phyloP scores from a whole-genome alignment of 2,888 invertebrate species.

The Heliconius ethilla region DNA sequence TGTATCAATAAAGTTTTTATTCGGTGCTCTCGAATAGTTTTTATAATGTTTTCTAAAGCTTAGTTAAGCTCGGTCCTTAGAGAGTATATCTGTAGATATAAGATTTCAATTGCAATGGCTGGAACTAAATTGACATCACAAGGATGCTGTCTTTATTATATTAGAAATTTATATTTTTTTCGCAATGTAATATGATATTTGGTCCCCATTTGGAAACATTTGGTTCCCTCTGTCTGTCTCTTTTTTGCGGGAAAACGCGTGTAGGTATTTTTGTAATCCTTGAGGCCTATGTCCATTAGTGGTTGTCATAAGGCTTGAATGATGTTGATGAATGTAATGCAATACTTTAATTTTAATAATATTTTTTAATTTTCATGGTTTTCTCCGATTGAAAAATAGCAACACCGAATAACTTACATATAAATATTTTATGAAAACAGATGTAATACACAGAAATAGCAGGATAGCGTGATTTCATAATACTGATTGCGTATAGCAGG shows the following conservation, averaged over 20 bases:
- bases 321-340: not conserved
- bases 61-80: conserved; percentile 28
- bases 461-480: no score
- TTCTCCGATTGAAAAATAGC: no score
- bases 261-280: not conserved
- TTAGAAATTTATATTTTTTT: not conserved
- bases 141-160: not conserved
- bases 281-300: not conserved
- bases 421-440: no score
- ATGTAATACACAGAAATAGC: no score
- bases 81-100: conserved; percentile 15
- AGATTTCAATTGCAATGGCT: conserved; percentile 15
- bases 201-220: no score
- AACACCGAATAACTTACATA: no score
- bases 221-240: not conserved
- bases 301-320: not conserved
- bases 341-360: no score
- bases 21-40: conserved; percentile 42
- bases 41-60: conserved; percentile 44
- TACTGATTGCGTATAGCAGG: not conserved
- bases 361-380: no score
- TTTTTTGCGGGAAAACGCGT: not conserved
- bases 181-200: no score
- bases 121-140: not conserved
- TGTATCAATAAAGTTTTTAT: conserved; percentile 51